phyloP scores from a whole-genome alignment of 2,113 vertebrate genomes.

The Mirza zaza region DNA sequence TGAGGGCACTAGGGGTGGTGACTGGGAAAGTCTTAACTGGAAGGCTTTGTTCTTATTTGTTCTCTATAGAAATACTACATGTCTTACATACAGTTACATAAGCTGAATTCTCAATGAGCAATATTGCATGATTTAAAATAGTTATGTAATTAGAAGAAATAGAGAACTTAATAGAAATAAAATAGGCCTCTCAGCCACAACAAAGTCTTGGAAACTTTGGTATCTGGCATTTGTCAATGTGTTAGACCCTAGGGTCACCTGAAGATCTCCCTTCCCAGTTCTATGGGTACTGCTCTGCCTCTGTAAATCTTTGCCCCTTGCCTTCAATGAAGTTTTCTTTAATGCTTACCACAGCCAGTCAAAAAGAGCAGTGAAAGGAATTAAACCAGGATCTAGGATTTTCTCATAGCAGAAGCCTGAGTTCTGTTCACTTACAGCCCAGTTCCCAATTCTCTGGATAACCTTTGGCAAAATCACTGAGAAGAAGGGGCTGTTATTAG shows the following conservation, averaged over 20 bases:
- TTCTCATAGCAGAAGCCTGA: neutral
- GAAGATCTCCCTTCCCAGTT: neutral
- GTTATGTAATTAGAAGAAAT: neutral
- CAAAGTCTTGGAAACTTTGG: neutral
- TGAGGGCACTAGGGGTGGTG: neutral
- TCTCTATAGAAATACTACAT: neutral
- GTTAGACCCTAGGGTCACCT: neutral
- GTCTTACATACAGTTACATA: neutral
- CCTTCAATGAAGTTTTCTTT: neutral
- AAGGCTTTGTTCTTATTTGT: neutral
- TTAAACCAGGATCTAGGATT: neutral
- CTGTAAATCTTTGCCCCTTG: neutral
- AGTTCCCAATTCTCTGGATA: neutral
- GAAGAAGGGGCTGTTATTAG: neutral
- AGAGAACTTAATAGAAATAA: neutral
- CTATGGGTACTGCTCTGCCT: neutral
- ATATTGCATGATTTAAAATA: conserved; percentile 1
- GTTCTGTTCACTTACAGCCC: neutral
- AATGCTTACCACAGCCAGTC: neutral
- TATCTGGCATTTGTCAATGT: neutral
- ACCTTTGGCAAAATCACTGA: neutral
- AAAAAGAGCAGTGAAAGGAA: neutral
- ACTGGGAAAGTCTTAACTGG: neutral
- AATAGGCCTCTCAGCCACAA: neutral
- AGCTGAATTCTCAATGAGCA: neutral